Conservation (phyloP, 2,888 invertebrate species). For the Lepidonotus clava region DNA sequence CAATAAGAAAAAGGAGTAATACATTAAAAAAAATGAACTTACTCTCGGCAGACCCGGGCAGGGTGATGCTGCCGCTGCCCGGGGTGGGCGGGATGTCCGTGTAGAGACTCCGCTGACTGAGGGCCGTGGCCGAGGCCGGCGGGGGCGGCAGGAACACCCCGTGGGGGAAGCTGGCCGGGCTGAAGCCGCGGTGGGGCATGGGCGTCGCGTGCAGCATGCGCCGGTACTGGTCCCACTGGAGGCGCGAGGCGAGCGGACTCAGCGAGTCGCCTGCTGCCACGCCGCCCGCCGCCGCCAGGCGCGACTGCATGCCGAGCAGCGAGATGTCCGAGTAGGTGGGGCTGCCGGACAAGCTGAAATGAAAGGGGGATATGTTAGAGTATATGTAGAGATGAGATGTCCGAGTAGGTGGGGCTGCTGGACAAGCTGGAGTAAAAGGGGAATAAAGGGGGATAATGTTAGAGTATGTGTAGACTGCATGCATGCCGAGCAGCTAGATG, state of each 20-base stretch:
- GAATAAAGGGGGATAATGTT: too few species aligned
- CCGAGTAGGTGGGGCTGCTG: background rate
- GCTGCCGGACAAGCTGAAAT: conserved; percentile 54
- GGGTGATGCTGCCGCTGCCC: conserved; percentile 90
- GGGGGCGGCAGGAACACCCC: conserved; percentile 74
- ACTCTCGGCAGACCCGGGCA: conserved; percentile 93
- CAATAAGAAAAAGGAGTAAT: too few species aligned
- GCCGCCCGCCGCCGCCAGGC: conserved; percentile 67
- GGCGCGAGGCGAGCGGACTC: conserved; percentile 70
- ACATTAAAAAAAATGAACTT: too few species aligned
- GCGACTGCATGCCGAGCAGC: conserved; percentile 72
- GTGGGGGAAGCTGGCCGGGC: background rate
- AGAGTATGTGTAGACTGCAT: too few species aligned
- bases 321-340: conserved; percentile 75
- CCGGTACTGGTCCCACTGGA: conserved; percentile 78
- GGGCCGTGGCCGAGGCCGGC: conserved; percentile 81
- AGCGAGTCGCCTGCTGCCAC: conserved; percentile 69
- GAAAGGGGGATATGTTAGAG: background rate
- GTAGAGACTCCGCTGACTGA: conserved; percentile 79
- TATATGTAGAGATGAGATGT: background rate
- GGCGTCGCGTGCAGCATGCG: conserved; percentile 71
- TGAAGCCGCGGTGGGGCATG: conserved; percentile 69
- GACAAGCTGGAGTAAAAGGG: background rate
- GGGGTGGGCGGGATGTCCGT: conserved; percentile 84
- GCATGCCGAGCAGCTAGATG: conserved; percentile 73